Evolutionary conservation across 2,113 vertebrate species (phyloP).

Genomic region (Bostrychus sinensis): DNA sequence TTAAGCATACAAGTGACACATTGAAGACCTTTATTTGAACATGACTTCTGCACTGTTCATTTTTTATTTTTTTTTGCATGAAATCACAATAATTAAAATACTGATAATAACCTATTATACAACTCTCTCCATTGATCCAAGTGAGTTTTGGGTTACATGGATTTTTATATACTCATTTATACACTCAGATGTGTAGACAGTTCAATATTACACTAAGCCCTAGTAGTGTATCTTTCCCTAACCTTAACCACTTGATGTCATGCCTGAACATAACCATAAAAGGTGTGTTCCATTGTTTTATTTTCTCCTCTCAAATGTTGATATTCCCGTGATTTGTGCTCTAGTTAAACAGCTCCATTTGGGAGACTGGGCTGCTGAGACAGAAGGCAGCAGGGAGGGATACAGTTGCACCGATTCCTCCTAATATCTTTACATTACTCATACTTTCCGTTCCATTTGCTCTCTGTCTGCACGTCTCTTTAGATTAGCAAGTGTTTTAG

Average conservation of each 20-base stretch:
- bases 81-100: too few relatives aligned
- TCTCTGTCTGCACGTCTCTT: not conserved
- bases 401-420: not conserved
- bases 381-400: not conserved
- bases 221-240: not conserved
- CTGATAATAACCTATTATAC: too few relatives aligned
- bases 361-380: not conserved
- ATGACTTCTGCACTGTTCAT: too few relatives aligned
- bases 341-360: not conserved
- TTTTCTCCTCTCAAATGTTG: conserved; percentile 7
- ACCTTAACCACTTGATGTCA: not conserved
- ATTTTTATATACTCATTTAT: too few relatives aligned
- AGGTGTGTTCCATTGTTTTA: not conserved
- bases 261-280: not conserved
- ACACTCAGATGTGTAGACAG: too few relatives aligned
- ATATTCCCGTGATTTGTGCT: conserved; percentile 8
- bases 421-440: not conserved
- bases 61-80: too few relatives aligned
- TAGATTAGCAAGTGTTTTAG: not conserved
- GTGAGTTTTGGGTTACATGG: too few relatives aligned
- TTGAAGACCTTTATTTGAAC: too few relatives aligned
- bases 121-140: too few relatives aligned
- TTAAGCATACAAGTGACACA: too few relatives aligned
- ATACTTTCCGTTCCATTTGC: conserved; percentile 6
- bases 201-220: too few relatives aligned